phyloP scores from a whole-genome alignment of 2,888 invertebrate species.

The Leptopilina syphax region DNA sequence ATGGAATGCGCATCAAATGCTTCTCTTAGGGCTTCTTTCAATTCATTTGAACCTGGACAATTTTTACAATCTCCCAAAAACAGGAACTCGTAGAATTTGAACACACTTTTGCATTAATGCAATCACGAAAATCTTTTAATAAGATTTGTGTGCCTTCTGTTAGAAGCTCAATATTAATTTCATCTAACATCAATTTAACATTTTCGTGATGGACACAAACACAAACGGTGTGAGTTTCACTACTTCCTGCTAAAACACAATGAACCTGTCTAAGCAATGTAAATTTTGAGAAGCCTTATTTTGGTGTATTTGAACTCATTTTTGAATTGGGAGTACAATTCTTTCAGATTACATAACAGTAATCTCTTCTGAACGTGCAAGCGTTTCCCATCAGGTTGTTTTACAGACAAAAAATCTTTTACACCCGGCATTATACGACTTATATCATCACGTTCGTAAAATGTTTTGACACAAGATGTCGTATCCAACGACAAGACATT shows the following conservation, averaged over 20 bases:
- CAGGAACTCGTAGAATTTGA: not conserved
- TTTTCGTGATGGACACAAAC: too few species aligned
- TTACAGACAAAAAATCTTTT: slow-evolving; percentile 21
- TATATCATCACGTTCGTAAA: slow-evolving; percentile 24
- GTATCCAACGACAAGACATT: slow-evolving; percentile 13
- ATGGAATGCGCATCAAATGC: slow-evolving; percentile 85
- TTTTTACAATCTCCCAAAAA: not conserved
- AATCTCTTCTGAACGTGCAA: too few species aligned
- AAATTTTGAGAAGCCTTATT: too few species aligned
- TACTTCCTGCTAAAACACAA: not conserved
- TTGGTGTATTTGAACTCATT: too few species aligned
- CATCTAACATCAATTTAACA: too few species aligned
- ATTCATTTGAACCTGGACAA: slow-evolving; percentile 6
- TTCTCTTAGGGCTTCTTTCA: not conserved
- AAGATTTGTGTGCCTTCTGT: too few species aligned
- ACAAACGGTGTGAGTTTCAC: not conserved
- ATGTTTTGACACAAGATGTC: not conserved
- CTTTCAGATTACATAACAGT: too few species aligned
- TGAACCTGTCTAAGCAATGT: too few species aligned
- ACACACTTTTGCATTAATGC: too few species aligned
- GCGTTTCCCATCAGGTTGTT: slow-evolving; percentile 32
- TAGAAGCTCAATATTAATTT: too few species aligned
- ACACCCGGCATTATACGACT: not conserved
- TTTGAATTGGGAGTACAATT: too few species aligned
- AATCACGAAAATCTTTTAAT: too few species aligned